phyloP scores from a whole-genome alignment of 2,888 invertebrate genomes.

The Scelioninae gen. 1 region DNA sequence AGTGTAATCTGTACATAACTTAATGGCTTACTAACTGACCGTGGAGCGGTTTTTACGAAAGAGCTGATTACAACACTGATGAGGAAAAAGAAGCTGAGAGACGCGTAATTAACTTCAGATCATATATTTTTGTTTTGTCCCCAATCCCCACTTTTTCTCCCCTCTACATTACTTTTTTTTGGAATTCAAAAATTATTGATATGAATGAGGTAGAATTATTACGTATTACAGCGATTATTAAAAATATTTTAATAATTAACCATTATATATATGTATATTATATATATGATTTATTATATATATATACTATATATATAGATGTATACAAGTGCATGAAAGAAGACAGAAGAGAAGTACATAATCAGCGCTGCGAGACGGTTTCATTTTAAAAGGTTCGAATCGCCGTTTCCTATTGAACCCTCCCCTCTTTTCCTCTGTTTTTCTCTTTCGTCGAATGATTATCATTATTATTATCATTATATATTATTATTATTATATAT shows the following conservation, averaged over 20 bases:
- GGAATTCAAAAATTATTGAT: slow-evolving; percentile 2
- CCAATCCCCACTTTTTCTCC: too few species aligned
- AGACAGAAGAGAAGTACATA: too few species aligned
- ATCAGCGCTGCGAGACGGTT: slow-evolving; percentile 73
- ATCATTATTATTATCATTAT: neutral
- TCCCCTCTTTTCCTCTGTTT: slow-evolving; percentile 61
- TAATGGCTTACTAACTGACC: slow-evolving; percentile 80
- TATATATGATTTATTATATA: too few species aligned
- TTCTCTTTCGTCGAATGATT: slow-evolving; percentile 61
- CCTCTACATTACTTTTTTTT: slow-evolving; percentile 6
- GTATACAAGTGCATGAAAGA: too few species aligned
- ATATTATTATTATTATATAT: slow-evolving; percentile 20
- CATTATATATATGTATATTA: too few species aligned
- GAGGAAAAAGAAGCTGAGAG: slow-evolving; percentile 12
- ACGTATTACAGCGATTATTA: too few species aligned
- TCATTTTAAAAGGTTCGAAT: slow-evolving; percentile 78
- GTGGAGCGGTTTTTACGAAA: slow-evolving; percentile 78
- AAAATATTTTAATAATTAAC: too few species aligned
- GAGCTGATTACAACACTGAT: slow-evolving; percentile 28
- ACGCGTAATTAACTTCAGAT: slow-evolving; percentile 57
- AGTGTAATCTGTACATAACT: slow-evolving; percentile 81
- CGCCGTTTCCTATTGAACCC: slow-evolving; percentile 42
- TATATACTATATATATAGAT: too few species aligned
- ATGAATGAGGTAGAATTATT: too few species aligned
- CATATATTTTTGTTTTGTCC: slow-evolving; percentile 67